Conservation (phyloP, 2,113 vertebrate species). For the Cathartes aura region DNA sequence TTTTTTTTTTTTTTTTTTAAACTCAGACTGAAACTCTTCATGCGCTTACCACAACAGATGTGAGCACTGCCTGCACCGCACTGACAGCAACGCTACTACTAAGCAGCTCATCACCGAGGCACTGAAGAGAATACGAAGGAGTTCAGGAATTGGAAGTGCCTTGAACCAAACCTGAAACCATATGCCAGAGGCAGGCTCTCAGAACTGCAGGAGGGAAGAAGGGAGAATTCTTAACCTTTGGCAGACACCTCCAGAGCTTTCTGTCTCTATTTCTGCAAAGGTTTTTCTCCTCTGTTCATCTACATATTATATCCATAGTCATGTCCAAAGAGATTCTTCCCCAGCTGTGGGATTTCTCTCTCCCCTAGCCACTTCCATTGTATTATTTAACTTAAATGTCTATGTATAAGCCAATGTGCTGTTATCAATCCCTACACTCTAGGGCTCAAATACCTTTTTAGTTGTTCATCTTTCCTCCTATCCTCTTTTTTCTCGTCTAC, state of each 20-base stretch:
- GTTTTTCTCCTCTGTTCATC: not conserved
- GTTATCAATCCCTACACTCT: not conserved
- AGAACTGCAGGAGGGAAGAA: not conserved
- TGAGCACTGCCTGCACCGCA: fast-evolving
- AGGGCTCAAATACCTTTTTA: not conserved
- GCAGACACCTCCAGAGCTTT: not conserved
- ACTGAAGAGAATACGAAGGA: not conserved
- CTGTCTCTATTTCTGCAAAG: not conserved
- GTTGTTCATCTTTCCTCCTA: not conserved
- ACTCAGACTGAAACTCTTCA: not conserved
- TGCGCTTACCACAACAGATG: not conserved
- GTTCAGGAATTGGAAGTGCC: not conserved
- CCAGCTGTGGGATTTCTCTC: not conserved
- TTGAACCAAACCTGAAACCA: not conserved
- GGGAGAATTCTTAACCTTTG: not conserved
- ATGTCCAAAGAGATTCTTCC: not conserved
- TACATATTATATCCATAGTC: not conserved
- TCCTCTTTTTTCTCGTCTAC: not conserved
- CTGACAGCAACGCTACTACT: fast-evolving
- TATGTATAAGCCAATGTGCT: not conserved
- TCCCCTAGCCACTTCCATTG: not conserved
- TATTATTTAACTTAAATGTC: not conserved
- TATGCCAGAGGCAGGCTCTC: not conserved
- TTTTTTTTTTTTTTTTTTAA: not conserved
- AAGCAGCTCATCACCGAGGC: not conserved